phyloP scores from a whole-genome alignment of 2,113 vertebrate species.

The Rallus limicola region DNA sequence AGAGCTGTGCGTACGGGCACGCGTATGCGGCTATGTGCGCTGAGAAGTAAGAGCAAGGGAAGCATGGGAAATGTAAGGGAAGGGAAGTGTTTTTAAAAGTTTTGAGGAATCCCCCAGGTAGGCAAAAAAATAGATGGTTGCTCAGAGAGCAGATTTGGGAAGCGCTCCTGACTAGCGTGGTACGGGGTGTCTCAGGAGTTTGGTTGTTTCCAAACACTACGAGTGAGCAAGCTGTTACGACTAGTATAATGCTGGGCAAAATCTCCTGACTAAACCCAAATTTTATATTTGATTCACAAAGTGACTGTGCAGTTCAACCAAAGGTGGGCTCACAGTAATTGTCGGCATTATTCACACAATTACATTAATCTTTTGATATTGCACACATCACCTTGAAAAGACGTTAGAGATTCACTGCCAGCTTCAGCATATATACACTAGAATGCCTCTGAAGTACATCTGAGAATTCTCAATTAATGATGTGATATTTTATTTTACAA shows the following conservation, averaged over 20 bases:
- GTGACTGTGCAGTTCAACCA: background rate
- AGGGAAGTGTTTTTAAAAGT: background rate
- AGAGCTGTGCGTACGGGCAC: background rate
- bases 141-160: background rate
- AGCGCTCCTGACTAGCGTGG: background rate
- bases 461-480: slow-evolving; percentile 6
- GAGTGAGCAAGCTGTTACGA: background rate
- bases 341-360: background rate
- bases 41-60: background rate
- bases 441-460: background rate
- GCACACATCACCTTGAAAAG: background rate
- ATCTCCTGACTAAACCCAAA: background rate
- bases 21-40: accelerated
- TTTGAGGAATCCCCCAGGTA: background rate
- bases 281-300: background rate
- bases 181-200: background rate
- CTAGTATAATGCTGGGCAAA: background rate
- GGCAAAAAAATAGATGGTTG: background rate
- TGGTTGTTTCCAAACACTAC: background rate
- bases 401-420: background rate
- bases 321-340: background rate
- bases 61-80: background rate
- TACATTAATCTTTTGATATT: background rate
- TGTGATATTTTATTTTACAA: slow-evolving; percentile 20
- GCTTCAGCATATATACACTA: background rate